Evolutionary conservation across 2,888 invertebrate genomes (phyloP), one percentile per base, ranked within the genome.

Genomic region (Lathronympha strigana): DNA sequence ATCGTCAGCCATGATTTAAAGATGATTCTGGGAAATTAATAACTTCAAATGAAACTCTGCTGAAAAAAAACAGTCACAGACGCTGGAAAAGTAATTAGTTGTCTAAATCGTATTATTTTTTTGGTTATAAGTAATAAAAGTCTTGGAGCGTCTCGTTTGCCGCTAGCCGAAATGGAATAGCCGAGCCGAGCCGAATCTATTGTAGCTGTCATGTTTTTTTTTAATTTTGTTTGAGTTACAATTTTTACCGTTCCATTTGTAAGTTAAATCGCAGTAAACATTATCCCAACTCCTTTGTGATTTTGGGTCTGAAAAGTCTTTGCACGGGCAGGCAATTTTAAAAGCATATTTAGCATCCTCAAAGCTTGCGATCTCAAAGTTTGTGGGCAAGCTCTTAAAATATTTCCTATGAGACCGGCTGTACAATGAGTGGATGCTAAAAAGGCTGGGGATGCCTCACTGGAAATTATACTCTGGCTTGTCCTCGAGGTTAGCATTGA

Each of bases 1-100:
- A 66, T 91, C 91, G 50, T 90, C 91, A 57, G 90, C 90, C 90
- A 91, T 89, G 55, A 5, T 74, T 51, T 25, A 23, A 47, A 17
- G 17, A 49, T 33, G 15, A 17, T 23, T 49, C 21, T 2, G 31
- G n/a, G 13, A 21, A 58, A 1, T 43, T 40, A 9, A 15, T 40
- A 40, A 25, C 11, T n/a, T 13, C 17, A 54, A 17, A 40, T 0
- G 1, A 28, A 28, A 13, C 6, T 55, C 6, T 0, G 17, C 9
- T n/a, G 0, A 31, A n/a, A n/a, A 45, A 45, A 31, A 21, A 2
- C n/a, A 43, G 15, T 45, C n/a, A 2, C 19, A 8, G 31, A 21
- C 43, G n/a, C 19, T 17, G 2, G 11, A 45, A n/a, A 57, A 57
- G 19, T 4, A 9, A 31, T 57, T 45, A 57, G 9, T n/a, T n/a